Evolutionary conservation across 2,113 vertebrate genomes (phyloP).

Genomic region (Cryptotis parvus): DNA sequence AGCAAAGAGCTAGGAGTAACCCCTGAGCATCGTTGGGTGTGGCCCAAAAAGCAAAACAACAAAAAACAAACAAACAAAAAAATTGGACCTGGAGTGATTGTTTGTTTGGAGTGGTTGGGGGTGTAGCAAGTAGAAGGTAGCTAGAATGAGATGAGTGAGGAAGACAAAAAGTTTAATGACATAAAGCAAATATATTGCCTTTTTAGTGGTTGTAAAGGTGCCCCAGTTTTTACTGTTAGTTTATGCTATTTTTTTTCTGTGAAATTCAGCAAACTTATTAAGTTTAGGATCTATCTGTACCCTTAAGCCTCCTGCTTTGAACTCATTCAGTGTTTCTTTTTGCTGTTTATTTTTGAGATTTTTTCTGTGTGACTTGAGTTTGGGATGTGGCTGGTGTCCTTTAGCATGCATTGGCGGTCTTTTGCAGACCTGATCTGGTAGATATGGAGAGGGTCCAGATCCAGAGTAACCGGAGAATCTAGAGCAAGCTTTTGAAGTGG

Average conservation of each 20-base stretch:
- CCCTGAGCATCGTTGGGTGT: too few species aligned
- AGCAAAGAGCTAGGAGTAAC: too few species aligned
- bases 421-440: slow-evolving; percentile 96
- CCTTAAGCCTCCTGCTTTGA: neutral
- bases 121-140: neutral
- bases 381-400: neutral
- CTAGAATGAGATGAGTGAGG: neutral
- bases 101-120: neutral
- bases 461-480: slow-evolving; percentile 97
- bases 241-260: slow-evolving; percentile 2
- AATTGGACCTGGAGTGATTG: too few species aligned
- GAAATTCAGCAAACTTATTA: slow-evolving; percentile 26
- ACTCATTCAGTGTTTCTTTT: slow-evolving; percentile 17
- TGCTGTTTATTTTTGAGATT: neutral
- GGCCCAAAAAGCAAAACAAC: too few species aligned
- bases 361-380: slow-evolving; percentile 32
- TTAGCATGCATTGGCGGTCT: neutral
- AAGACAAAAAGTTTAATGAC: slow-evolving; percentile 13
- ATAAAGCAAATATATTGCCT: neutral
- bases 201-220: neutral
- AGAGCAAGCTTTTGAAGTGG: slow-evolving; percentile 98
- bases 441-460: slow-evolving; percentile 95
- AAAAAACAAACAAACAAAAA: too few species aligned
- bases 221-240: neutral
- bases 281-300: slow-evolving; percentile 16